Evolutionary conservation across 2,113 vertebrate species (phyloP).

Genomic region (Ibidorhyncha struthersii): DNA sequence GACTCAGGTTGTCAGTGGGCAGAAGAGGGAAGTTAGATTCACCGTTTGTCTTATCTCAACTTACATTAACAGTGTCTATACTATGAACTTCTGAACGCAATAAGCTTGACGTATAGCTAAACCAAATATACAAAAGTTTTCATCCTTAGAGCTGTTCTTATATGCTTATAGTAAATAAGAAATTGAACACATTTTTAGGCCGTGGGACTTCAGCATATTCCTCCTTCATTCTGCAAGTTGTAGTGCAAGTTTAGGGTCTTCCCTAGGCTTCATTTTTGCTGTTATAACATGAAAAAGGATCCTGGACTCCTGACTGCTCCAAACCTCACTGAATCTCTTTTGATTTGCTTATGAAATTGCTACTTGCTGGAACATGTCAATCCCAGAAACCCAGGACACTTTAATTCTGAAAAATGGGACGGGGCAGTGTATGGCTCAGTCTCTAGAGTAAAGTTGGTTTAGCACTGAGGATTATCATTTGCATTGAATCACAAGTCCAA

Average conservation of each 20-base stretch:
- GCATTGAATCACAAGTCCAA: neutral
- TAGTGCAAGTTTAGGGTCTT: neutral
- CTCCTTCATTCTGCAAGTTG: neutral
- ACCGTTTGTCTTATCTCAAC: neutral
- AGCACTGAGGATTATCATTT: neutral
- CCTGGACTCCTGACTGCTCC: neutral
- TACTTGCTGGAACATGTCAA: neutral
- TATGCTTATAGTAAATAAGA: neutral
- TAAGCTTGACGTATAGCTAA: neutral
- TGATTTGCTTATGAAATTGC: neutral
- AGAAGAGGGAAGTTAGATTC: neutral
- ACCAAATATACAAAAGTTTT: neutral
- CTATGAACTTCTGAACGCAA: neutral
- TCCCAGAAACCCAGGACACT: neutral
- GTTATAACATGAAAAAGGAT: neutral
- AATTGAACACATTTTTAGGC: neutral
- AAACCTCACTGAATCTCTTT: neutral
- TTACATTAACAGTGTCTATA: neutral
- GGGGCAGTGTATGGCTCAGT: rapidly evolving
- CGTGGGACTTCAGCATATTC: neutral
- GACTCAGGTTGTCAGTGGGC: neutral
- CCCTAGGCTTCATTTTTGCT: neutral
- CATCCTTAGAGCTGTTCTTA: neutral
- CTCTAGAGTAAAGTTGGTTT: neutral
- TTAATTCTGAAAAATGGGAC: neutral